These are phyloP conservation scores for Ditula angustiorana DNA, from an alignment of 2,888 invertebrate genomes.

Conservation along the genomic window DNA sequence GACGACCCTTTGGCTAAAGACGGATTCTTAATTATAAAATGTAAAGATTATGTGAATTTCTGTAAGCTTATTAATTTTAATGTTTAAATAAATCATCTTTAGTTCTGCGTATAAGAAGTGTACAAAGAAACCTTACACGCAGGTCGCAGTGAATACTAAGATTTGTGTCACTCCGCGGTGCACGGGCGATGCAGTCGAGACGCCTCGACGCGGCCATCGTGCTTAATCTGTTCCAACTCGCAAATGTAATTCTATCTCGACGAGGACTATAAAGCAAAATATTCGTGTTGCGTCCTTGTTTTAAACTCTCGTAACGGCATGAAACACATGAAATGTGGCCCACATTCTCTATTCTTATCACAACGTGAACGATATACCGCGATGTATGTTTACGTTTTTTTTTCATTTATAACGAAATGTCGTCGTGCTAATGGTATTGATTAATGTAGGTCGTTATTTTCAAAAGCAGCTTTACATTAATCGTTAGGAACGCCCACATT, in stretches of 20 bases:
- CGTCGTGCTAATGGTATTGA: not conserved
- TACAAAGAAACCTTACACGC: slow-evolving; percentile 33
- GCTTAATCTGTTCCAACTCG: slow-evolving; percentile 75
- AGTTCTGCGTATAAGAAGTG: slow-evolving; percentile 12
- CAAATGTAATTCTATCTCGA: slow-evolving; percentile 54
- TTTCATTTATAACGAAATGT: not conserved
- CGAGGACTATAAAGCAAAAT: slow-evolving; percentile 37
- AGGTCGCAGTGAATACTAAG: slow-evolving; percentile 20
- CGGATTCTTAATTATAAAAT: not conserved
- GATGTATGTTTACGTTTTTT: not conserved
- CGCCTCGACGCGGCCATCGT: slow-evolving; percentile 64
- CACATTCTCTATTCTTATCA: slow-evolving; percentile 11
- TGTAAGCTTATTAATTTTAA: too few relatives aligned
- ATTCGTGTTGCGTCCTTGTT: slow-evolving; percentile 32
- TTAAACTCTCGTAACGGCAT: slow-evolving; percentile 18
- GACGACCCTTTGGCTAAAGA: not conserved
- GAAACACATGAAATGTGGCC: slow-evolving; percentile 20
- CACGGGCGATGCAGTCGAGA: slow-evolving; percentile 52
- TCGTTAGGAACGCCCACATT: not conserved
- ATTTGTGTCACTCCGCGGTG: slow-evolving; percentile 63
- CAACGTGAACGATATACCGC: slow-evolving; percentile 17
- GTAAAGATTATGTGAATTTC: not conserved
- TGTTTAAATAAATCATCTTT: not conserved
- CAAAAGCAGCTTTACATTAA: not conserved
- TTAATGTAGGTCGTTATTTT: not conserved